These are phyloP conservation scores for Melanotaenia parkinsoni DNA, from an alignment of 2,797 vertebrate species.

Conservation along the genomic window DNA sequence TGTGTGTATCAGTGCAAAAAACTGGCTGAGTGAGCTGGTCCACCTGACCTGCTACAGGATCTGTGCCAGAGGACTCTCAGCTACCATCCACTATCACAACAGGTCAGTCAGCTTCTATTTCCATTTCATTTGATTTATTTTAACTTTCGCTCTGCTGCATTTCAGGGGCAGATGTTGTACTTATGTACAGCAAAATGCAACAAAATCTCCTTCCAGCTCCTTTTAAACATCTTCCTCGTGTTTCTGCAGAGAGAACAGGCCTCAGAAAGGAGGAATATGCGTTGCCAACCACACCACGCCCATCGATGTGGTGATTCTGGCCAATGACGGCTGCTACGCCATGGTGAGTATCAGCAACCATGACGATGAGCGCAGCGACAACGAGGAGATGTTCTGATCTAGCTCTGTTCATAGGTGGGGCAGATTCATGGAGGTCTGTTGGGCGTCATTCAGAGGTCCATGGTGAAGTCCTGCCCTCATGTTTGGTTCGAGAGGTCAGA, in stretches of 20 bases:
- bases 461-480: constrained; percentile 92
- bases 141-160: background rate
- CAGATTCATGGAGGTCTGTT: constrained; percentile 93
- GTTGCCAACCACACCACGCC: constrained; percentile 98
- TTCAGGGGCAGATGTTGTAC: background rate
- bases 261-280: constrained; percentile 95
- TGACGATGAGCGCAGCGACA: no score
- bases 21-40: constrained; percentile 90
- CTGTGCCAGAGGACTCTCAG: constrained; percentile 91
- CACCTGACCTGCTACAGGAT: constrained; percentile 94
- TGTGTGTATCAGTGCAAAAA: constrained; percentile 82
- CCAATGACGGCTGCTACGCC: constrained; percentile 95
- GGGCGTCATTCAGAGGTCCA: constrained; percentile 94
- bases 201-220: no score
- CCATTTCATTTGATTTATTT: background rate
- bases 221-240: background rate
- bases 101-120: constrained; percentile 81
- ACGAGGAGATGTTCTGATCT: background rate
- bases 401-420: constrained; percentile 85
- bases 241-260: constrained; percentile 88
- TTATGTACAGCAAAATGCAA: no score
- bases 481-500: constrained; percentile 97
- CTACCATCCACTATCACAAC: constrained; percentile 92
- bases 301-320: constrained; percentile 93
- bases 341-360: constrained; percentile 85